Evolutionary conservation across 2,888 invertebrate species (phyloP).

Genomic region (Phlogophora meticulosa): DNA sequence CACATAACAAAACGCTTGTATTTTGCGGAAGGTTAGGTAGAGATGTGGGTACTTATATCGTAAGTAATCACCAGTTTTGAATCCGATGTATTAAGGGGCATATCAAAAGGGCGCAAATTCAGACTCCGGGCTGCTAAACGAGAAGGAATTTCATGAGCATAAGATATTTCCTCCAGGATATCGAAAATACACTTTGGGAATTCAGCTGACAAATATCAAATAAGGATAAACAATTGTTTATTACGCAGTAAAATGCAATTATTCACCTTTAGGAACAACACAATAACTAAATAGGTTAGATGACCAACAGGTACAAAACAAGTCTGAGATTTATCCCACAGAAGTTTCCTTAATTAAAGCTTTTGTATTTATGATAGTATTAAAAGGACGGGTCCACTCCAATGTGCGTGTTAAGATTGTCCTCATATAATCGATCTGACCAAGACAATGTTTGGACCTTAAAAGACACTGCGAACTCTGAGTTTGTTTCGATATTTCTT

Average conservation of each 20-base stretch:
- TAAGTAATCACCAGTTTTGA: background rate
- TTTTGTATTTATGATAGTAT: conserved; percentile 3
- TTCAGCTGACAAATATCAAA: conserved; percentile 13
- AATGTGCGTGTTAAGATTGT: too few species aligned
- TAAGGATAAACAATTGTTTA: conserved; percentile 28
- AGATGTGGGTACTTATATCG: background rate
- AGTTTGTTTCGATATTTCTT: too few species aligned
- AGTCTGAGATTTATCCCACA: conserved; percentile 3
- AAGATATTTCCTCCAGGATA: background rate
- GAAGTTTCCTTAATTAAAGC: conserved; percentile 34
- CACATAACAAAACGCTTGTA: background rate
- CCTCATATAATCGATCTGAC: too few species aligned
- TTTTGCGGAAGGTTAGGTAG: background rate
- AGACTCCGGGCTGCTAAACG: background rate
- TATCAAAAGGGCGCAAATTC: background rate
- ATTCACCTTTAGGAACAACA: background rate
- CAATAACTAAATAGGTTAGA: background rate
- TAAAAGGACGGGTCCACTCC: too few species aligned
- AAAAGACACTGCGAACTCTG: too few species aligned
- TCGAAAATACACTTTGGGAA: conserved; percentile 7
- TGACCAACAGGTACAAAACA: background rate
- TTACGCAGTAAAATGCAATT: conserved; percentile 39
- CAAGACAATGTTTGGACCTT: too few species aligned
- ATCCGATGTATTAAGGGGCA: background rate
- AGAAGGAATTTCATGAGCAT: background rate